Evolutionary conservation across 2,888 invertebrate genomes (phyloP).

Genomic region (Yponomeuta evonymella): DNA sequence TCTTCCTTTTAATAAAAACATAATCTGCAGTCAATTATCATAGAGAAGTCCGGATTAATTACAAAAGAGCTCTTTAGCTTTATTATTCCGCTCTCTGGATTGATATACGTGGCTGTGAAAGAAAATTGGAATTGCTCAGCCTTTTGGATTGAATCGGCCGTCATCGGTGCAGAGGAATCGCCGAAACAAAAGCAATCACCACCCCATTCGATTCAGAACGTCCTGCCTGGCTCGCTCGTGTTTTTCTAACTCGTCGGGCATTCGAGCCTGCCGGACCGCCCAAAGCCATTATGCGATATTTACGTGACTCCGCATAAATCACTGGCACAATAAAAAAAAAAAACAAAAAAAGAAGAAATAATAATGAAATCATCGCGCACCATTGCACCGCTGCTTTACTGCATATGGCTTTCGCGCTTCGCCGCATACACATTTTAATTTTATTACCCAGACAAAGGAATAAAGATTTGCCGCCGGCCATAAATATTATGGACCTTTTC

Average conservation of each 20-base stretch:
- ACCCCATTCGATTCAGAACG: constrained; percentile 12
- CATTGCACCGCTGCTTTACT: constrained; percentile 41
- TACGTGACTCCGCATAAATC: constrained; percentile 55
- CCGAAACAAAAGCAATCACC: constrained; percentile 13
- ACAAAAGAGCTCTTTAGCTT: too few relatives aligned
- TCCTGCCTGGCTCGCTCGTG: background rate
- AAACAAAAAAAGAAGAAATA: constrained; percentile 32
- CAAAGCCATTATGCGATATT: constrained; percentile 37
- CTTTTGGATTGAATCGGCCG: constrained; percentile 1
- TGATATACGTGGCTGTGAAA: background rate
- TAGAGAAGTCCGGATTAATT: too few relatives aligned
- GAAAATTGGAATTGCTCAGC: constrained; percentile 1
- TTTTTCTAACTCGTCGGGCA: constrained; percentile 21
- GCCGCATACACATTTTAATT: constrained; percentile 45
- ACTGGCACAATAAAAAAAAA: constrained; percentile 33
- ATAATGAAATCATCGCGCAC: constrained; percentile 46
- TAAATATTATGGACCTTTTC: constrained; percentile 27
- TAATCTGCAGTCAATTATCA: too few relatives aligned
- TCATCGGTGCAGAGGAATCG: background rate
- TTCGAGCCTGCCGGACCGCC: constrained; percentile 23
- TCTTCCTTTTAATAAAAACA: too few relatives aligned
- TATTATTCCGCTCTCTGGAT: background rate
- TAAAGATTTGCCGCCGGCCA: constrained; percentile 30
- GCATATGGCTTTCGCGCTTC: constrained; percentile 49
- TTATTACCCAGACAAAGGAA: constrained; percentile 27